Percentiles rank a stretch among this genome's conserved stretches.
Conservation (phyloP, 2,113 vertebrate genomes). For the Phoenicopterus ruber region DNA sequence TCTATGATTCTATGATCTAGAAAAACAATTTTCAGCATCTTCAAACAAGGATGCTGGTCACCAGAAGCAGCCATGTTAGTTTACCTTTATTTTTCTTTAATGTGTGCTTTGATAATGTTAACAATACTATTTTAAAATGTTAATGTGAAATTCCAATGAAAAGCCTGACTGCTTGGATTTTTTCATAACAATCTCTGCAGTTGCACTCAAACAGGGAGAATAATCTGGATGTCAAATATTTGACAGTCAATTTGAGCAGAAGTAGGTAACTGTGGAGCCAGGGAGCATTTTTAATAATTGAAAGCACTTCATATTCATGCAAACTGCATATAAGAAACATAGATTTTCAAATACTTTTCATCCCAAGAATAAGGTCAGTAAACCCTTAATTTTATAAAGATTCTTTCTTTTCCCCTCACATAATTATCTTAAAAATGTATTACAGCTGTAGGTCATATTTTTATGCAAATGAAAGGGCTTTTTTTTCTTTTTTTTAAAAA, state of each 20-base stretch:
- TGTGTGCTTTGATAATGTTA: not conserved
- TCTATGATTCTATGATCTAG: not conserved
- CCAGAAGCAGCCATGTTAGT: not conserved
- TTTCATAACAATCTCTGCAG: not conserved
- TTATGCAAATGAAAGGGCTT: not conserved
- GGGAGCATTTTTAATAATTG: not conserved
- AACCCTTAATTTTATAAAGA: not conserved
- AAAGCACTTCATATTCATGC: not conserved
- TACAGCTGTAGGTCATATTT: not conserved
- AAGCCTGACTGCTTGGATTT: not conserved
- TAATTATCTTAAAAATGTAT: not conserved
- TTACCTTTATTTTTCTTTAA: not conserved
- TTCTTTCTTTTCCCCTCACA: not conserved
- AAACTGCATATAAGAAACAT: not conserved
- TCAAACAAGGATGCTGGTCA: not conserved
- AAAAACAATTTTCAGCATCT: not conserved
- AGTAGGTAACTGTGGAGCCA: not conserved
- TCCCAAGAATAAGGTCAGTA: not conserved
- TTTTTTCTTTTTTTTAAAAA: not conserved
- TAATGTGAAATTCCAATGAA: not conserved
- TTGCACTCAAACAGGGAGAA: not conserved
- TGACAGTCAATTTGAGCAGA: constrained; percentile 4
- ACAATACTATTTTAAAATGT: not conserved
- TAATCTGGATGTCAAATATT: constrained; percentile 26
- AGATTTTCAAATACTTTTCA: not conserved